Percentiles rank a stretch among this genome's conserved stretches.
These are phyloP conservation scores for Alviniconcha strummeri DNA, from an alignment of 2,888 invertebrate species.

Conservation along the genomic window DNA sequence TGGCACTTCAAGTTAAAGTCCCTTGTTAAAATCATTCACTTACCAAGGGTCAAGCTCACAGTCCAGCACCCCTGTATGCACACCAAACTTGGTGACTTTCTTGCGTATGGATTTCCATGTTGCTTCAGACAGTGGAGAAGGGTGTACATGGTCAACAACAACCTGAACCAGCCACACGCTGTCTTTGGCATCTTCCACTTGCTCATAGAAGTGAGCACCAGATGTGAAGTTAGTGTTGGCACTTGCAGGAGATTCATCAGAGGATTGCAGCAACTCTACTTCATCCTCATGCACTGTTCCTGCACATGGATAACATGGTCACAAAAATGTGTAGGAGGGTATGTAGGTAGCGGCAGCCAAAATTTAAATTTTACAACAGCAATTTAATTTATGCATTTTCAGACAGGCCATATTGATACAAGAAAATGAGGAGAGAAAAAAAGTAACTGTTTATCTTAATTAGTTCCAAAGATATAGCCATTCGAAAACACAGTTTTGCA, in stretches of 20 bases:
- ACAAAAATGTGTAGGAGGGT: too few relatives aligned
- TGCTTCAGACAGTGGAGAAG: slow-evolving; percentile 44
- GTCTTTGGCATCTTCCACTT: slow-evolving; percentile 77
- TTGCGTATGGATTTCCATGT: slow-evolving; percentile 74
- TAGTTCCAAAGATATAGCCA: too few relatives aligned
- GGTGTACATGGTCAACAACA: slow-evolving; percentile 49
- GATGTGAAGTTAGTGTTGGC: slow-evolving; percentile 71
- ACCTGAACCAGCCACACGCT: slow-evolving; percentile 77
- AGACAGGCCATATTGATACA: too few relatives aligned
- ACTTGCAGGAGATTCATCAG: slow-evolving; percentile 45
- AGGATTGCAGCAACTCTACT: slow-evolving; percentile 52
- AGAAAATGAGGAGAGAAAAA: too few relatives aligned
- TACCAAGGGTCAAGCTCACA: slow-evolving; percentile 75
- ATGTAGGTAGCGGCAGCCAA: too few relatives aligned
- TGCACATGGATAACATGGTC: slow-evolving; percentile 39
- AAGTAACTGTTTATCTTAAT: too few relatives aligned
- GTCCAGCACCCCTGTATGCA: slow-evolving; percentile 75
- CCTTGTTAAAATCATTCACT: neutral
- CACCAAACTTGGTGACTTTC: slow-evolving; percentile 74
- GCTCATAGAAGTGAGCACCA: slow-evolving; percentile 73
- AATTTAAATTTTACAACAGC: too few relatives aligned
- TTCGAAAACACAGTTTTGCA: too few relatives aligned
- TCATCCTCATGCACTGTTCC: slow-evolving; percentile 70
- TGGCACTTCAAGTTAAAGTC: too few relatives aligned
- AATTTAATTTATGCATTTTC: too few relatives aligned